phyloP scores from a whole-genome alignment of 2,113 vertebrate genomes.

The Morphnarchus princeps region DNA sequence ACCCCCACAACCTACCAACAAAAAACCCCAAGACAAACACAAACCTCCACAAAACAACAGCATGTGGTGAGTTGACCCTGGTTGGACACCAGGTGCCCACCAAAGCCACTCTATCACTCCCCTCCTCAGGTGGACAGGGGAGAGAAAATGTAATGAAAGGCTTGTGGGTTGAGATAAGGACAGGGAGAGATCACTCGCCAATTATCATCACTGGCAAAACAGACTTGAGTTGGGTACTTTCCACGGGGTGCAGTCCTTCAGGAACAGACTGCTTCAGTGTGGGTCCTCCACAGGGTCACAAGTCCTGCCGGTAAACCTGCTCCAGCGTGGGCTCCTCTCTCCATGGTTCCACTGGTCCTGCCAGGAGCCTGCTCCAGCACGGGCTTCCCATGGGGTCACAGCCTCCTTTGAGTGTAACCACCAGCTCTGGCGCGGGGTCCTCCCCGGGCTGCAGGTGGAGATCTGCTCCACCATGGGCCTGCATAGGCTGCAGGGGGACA shows the following conservation, averaged over 20 bases:
- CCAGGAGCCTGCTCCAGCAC: too few relatives aligned
- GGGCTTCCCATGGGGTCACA: too few relatives aligned
- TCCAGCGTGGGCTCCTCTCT: too few relatives aligned
- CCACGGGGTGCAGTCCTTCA: too few relatives aligned
- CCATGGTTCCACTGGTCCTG: too few relatives aligned
- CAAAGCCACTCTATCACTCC: neutral
- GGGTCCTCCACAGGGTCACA: too few relatives aligned
- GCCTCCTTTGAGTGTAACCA: too few relatives aligned
- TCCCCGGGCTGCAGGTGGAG: neutral
- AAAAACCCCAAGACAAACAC: fast-evolving
- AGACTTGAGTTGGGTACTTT: neutral
- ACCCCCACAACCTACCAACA: neutral
- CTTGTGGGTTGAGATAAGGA: neutral
- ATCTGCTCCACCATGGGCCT: neutral
- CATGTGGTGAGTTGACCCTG: neutral
- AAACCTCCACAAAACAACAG: neutral
- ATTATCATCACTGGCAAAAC: neutral
- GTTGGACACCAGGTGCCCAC: neutral
- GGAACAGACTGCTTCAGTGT: too few relatives aligned
- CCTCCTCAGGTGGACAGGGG: neutral
- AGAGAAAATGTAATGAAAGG: too few relatives aligned
- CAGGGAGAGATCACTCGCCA: neutral
- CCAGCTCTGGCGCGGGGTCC: neutral
- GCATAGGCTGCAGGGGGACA: neutral
- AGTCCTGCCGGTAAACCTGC: too few relatives aligned